These are phyloP conservation scores for Eumaeus atala DNA, from an alignment of 1,140 invertebrate species.

Conservation along the genomic window DNA sequence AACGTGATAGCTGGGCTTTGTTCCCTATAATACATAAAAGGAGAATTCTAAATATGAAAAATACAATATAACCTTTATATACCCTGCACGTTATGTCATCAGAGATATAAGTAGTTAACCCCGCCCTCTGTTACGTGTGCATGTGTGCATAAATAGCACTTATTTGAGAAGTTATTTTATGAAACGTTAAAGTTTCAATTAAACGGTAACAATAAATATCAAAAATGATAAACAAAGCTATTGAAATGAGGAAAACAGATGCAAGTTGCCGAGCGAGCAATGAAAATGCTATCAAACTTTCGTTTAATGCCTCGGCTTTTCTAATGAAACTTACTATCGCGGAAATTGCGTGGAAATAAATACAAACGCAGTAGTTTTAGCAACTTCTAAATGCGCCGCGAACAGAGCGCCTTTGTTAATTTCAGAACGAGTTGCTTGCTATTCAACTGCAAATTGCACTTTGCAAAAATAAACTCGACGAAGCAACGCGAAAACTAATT, in stretches of 20 bases:
- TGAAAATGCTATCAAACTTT: constrained; percentile 44
- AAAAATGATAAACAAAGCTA: constrained; percentile 31
- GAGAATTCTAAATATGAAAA: too few species aligned
- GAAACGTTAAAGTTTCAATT: constrained; percentile 10
- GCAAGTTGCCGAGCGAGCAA: constrained; percentile 20
- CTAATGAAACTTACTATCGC: constrained; percentile 47
- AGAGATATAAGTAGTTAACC: too few species aligned
- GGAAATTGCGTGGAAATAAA: constrained; percentile 56
- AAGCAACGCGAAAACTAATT: constrained; percentile 24
- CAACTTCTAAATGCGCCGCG: constrained; percentile 46
- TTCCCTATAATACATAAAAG: too few species aligned
- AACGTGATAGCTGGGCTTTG: too few species aligned
- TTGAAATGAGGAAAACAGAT: constrained; percentile 27
- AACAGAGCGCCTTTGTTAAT: constrained; percentile 54
- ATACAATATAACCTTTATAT: too few species aligned
- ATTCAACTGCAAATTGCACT: constrained; percentile 37
- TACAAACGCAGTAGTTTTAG: constrained; percentile 41
- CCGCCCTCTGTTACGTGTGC: too few species aligned
- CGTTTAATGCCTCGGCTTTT: constrained; percentile 33
- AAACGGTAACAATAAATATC: constrained; percentile 27
- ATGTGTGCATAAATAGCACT: too few species aligned
- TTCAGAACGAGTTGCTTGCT: constrained; percentile 36
- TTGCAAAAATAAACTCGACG: constrained; percentile 37
- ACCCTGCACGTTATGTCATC: too few species aligned
- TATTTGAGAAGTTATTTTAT: too few species aligned